Percentiles rank a stretch among this genome's conserved stretches.
Evolutionary conservation across 2,797 vertebrate species (phyloP).

Genomic region (Agapornis canus): DNA sequence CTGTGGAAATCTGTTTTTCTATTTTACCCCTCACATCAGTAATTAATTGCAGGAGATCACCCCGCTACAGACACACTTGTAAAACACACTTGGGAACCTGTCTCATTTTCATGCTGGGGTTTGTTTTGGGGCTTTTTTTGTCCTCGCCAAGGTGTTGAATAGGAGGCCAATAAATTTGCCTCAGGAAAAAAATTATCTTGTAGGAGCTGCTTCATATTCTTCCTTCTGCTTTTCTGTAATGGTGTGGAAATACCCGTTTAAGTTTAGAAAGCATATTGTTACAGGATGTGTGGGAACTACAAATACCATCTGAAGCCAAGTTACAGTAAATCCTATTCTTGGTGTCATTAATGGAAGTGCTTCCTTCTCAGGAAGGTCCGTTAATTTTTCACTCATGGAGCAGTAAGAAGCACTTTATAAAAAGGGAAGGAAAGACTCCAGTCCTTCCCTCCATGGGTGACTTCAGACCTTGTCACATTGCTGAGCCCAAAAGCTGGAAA

Average conservation of each 20-base stretch:
- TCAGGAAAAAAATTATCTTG: neutral
- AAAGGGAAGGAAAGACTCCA: neutral
- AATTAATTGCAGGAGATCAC: constrained; percentile 1
- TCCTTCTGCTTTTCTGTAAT: constrained; percentile 56
- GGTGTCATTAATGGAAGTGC: constrained; percentile 50
- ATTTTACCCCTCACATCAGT: neutral
- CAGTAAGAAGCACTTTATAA: neutral
- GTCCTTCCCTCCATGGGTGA: neutral
- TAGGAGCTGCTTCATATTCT: constrained; percentile 25
- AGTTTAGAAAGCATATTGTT: constrained; percentile 54
- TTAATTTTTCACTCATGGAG: constrained; percentile 57
- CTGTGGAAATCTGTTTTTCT: neutral
- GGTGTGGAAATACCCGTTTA: constrained; percentile 14
- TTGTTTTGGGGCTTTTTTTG: neutral
- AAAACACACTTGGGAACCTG: neutral
- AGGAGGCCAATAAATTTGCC: neutral
- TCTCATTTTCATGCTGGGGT: neutral
- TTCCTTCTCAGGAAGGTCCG: constrained; percentile 15
- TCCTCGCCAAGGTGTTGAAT: neutral
- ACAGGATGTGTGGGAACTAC: constrained; percentile 57
- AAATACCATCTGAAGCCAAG: constrained; percentile 41
- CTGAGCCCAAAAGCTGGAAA: neutral
- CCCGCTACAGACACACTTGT: neutral
- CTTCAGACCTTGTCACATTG: neutral
- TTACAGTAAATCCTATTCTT: constrained; percentile 68